Conservation (phyloP, 2,113 vertebrate genomes). For the Atrichornis clamosus region DNA sequence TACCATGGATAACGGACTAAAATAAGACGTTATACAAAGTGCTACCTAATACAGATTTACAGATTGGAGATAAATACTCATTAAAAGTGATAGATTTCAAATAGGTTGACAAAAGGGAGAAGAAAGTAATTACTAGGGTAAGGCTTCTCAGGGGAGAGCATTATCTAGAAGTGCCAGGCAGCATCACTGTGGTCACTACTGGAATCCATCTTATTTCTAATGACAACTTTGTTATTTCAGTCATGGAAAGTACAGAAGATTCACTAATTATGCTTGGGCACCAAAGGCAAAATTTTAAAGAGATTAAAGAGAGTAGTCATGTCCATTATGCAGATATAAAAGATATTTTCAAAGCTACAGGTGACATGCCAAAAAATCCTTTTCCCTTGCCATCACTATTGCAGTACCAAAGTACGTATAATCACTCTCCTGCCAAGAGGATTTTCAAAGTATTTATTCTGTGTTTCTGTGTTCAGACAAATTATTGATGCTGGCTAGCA, state of each 20-base stretch:
- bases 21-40: conserved; percentile 10
- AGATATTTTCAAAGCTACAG: not conserved
- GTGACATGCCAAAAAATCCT: not conserved
- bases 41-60: conserved; percentile 24
- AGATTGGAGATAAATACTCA: conserved; percentile 44
- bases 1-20: not conserved
- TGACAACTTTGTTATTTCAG: conserved; percentile 32
- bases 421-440: not conserved
- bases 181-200: conserved; percentile 30
- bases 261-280: not conserved
- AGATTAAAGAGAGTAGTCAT: not conserved
- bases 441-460: not conserved
- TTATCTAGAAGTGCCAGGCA: conserved; percentile 24
- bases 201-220: conserved; percentile 37
- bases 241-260: not conserved
- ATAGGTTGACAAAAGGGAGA: conserved; percentile 42
- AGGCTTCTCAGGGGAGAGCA: not conserved
- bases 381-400: not conserved
- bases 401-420: not conserved
- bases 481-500: not conserved
- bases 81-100: conserved; percentile 54
- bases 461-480: not conserved
- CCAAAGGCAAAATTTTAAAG: not conserved
- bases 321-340: not conserved
- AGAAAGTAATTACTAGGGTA: conserved; percentile 41